A percentile compares a stretch with the other conserved stretches of the same genome.
phyloP scores from a whole-genome alignment of 2,113 vertebrate species.

The Crotophaga sulcirostris region DNA sequence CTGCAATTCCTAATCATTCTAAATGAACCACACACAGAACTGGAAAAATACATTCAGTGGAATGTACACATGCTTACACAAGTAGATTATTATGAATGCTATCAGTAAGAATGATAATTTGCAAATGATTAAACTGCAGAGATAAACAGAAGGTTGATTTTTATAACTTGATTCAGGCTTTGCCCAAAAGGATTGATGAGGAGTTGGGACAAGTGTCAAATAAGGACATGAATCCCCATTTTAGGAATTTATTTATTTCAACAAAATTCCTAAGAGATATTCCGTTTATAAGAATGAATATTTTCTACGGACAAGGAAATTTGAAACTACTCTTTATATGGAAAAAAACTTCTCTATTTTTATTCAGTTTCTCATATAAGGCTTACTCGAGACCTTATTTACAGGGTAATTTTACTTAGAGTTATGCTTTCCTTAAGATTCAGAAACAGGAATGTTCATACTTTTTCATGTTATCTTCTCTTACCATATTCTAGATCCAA shows the following conservation, averaged over 20 bases:
- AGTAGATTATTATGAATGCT: neutral
- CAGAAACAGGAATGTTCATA: neutral
- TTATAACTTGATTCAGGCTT: neutral
- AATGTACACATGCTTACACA: neutral
- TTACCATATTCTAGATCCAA: neutral
- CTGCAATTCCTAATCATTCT: neutral
- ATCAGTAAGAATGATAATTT: slow-evolving; percentile 27
- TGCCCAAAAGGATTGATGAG: neutral
- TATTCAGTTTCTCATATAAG: neutral
- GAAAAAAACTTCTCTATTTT: neutral
- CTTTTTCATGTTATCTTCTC: neutral
- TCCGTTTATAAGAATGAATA: neutral
- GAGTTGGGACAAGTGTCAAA: slow-evolving; percentile 2
- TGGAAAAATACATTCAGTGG: neutral
- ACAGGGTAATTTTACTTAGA: neutral
- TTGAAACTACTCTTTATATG: neutral
- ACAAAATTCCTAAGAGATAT: slow-evolving; percentile 27
- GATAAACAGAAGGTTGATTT: neutral
- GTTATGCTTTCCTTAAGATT: neutral
- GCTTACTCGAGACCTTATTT: neutral
- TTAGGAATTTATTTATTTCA: slow-evolving; percentile 42
- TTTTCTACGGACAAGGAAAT: neutral
- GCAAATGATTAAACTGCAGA: slow-evolving; percentile 39
- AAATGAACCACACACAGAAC: neutral
- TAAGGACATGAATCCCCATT: neutral